Evolutionary conservation across 2,888 invertebrate genomes (phyloP).

Genomic region (Drosophila picticornis): DNA sequence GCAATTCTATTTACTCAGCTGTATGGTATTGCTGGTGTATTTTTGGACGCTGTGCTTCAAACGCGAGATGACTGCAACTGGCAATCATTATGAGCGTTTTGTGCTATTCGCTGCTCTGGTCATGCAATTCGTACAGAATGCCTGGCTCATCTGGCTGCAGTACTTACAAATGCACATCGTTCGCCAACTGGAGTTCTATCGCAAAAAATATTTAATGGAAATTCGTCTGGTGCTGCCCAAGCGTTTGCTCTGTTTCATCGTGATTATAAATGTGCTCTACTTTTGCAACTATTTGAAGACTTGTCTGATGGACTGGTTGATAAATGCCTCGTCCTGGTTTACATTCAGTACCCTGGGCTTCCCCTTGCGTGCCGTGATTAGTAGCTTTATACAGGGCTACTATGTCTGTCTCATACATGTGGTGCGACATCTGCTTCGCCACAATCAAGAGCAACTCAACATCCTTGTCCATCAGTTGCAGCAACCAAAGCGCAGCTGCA

Average conservation of each 20-base stretch:
- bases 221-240: constrained; percentile 40
- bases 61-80: constrained; percentile 52
- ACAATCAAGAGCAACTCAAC: constrained; percentile 50
- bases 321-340: constrained; percentile 34
- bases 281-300: constrained; percentile 43
- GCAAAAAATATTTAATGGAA: constrained; percentile 34
- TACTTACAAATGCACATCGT: constrained; percentile 58
- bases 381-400: constrained; percentile 58
- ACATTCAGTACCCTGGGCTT: constrained; percentile 52
- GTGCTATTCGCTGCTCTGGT: constrained; percentile 54
- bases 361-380: constrained; percentile 54
- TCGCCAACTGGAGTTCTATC: constrained; percentile 52
- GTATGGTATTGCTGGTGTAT: constrained; percentile 42
- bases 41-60: constrained; percentile 50
- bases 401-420: constrained; percentile 61
- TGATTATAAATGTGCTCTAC: constrained; percentile 47
- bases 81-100: constrained; percentile 65
- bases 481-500: constrained; percentile 26
- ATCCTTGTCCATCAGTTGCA: constrained; percentile 33
- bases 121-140: constrained; percentile 62
- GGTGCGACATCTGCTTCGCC: constrained; percentile 42
- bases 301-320: constrained; percentile 40
- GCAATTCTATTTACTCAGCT: constrained; percentile 51
- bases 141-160: constrained; percentile 67
- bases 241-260: constrained; percentile 43